These are phyloP conservation scores for Fregetta grallaria DNA, from an alignment of 2,113 vertebrate species.

Conservation along the genomic window DNA sequence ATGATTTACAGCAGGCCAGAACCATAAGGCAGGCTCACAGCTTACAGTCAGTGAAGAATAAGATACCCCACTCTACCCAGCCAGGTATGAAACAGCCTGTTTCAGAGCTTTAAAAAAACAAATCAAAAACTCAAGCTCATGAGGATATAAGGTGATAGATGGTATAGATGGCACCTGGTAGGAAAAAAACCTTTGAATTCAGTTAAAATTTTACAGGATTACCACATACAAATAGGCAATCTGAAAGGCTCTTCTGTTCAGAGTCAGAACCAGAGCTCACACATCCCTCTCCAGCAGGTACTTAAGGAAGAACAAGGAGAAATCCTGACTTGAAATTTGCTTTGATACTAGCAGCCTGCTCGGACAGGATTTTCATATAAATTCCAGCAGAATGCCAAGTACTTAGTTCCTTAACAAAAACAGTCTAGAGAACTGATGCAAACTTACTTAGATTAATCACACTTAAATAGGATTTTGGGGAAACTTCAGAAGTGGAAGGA, in stretches of 20 bases:
- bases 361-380: not conserved
- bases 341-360: not conserved
- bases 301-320: not conserved
- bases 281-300: not conserved
- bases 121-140: not conserved
- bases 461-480: not conserved
- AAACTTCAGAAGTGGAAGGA: not conserved
- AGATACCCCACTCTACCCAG: not conserved
- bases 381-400: not conserved
- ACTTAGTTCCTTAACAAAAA: not conserved
- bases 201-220: not conserved
- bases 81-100: not conserved
- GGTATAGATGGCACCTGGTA: not conserved
- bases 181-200: not conserved
- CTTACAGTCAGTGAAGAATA: not conserved
- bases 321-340: not conserved
- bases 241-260: not conserved
- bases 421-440: not conserved
- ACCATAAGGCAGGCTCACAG: not conserved
- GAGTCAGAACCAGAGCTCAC: not conserved
- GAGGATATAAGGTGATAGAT: not conserved
- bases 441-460: not conserved
- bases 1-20: not conserved
- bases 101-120: not conserved
- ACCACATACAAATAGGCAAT: not conserved